Evolutionary conservation across 2,797 vertebrate genomes (phyloP).

Genomic region (Peromyscus attwateri): DNA sequence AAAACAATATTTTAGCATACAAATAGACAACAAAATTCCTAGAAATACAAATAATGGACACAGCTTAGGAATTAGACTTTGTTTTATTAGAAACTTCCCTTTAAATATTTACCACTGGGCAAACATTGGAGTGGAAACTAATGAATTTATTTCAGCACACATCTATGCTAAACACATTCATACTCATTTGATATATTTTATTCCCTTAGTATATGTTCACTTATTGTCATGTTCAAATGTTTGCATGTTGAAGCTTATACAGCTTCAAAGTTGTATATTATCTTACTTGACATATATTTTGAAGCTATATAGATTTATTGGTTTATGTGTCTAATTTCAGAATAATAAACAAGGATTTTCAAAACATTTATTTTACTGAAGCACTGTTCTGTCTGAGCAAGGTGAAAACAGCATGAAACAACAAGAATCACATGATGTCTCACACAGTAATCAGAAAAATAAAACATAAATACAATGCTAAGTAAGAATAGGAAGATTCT

Average conservation of each 20-base stretch:
- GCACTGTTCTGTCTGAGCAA: neutral
- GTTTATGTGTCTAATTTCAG: neutral
- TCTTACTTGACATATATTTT: neutral
- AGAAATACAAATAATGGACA: neutral
- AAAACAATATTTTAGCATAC: neutral
- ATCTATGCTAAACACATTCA: neutral
- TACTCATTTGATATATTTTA: neutral
- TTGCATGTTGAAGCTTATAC: neutral
- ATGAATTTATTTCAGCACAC: neutral
- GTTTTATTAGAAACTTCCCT: neutral
- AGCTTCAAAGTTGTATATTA: slow-evolving; percentile 1
- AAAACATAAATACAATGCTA: neutral
- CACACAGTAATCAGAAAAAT: neutral
- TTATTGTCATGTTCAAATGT: neutral
- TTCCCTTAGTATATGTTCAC: neutral
- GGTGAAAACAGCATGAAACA: neutral
- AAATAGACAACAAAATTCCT: neutral
- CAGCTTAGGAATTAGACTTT: neutral
- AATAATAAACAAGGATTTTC: neutral
- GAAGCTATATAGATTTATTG: neutral
- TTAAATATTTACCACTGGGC: neutral
- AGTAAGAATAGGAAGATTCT: neutral
- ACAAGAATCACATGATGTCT: neutral
- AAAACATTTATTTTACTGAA: neutral
- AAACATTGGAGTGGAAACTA: neutral